Percentiles rank a stretch among this genome's conserved stretches.
Conservation (phyloP, 2,888 invertebrate genomes). For the Desoria tigrina region DNA sequence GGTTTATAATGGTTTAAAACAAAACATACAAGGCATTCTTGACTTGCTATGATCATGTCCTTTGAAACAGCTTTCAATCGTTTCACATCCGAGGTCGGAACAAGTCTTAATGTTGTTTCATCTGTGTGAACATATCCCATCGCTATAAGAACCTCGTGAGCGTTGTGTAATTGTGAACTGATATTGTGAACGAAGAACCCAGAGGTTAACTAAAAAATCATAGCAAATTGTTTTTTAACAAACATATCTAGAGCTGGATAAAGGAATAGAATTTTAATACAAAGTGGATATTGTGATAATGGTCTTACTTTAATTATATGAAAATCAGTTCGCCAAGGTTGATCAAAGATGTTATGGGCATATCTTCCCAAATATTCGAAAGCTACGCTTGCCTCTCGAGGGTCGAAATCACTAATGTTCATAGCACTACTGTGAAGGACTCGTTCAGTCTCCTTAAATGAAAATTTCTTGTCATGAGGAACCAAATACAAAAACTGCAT, state of each 20-base stretch:
- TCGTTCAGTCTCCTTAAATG: constrained; percentile 71
- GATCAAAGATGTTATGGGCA: constrained; percentile 78
- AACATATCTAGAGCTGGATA: too few species aligned
- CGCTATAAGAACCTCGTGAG: constrained; percentile 73
- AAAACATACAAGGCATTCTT: constrained; percentile 75
- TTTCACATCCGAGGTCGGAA: constrained; percentile 62
- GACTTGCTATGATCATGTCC: constrained; percentile 81
- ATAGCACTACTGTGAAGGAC: constrained; percentile 73
- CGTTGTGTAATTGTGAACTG: constrained; percentile 75
- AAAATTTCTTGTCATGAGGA: constrained; percentile 77
- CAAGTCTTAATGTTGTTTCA: constrained; percentile 39
- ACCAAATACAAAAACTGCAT: constrained; percentile 75
- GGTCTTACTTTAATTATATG: constrained; percentile 75
- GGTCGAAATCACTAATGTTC: constrained; percentile 73
- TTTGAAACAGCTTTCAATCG: constrained; percentile 75
- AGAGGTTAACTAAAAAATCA: constrained; percentile 74
- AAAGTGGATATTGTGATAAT: too few species aligned
- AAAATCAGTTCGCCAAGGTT: constrained; percentile 88
- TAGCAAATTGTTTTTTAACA: too few species aligned
- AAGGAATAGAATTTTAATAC: too few species aligned
- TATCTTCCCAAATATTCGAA: constrained; percentile 83
- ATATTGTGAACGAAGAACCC: constrained; percentile 88
- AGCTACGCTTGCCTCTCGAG: constrained; percentile 75
- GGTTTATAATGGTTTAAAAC: background rate
- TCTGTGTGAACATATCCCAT: constrained; percentile 73